phyloP scores from a whole-genome alignment of 2,888 invertebrate species.

The Tryphoninae sp. region DNA sequence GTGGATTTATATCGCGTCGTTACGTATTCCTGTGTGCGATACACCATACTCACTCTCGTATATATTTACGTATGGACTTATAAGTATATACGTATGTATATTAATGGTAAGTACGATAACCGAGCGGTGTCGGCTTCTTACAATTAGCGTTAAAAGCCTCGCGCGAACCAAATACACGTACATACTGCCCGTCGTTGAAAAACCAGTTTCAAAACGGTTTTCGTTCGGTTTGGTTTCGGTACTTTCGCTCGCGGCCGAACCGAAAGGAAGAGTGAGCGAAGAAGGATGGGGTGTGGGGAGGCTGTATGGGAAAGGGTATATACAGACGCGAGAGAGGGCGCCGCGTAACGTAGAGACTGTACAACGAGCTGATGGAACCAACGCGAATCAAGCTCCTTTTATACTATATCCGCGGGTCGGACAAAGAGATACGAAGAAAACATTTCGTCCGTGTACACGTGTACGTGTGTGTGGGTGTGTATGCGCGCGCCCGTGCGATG shows the following conservation, averaged over 20 bases:
- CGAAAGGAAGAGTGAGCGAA: slow-evolving; percentile 76
- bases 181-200: slow-evolving; percentile 70
- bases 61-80: neutral
- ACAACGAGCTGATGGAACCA: slow-evolving; percentile 52
- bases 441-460: neutral
- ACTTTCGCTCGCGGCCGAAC: slow-evolving; percentile 76
- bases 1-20: no score
- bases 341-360: slow-evolving; percentile 53
- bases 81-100: slow-evolving; percentile 5
- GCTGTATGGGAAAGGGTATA: slow-evolving; percentile 13
- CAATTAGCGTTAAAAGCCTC: slow-evolving; percentile 25
- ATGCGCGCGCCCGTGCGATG: slow-evolving; percentile 4
- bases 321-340: slow-evolving; percentile 14
- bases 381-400: slow-evolving; percentile 9
- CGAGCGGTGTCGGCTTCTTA: slow-evolving; percentile 15
- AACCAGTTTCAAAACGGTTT: slow-evolving; percentile 75
- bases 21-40: no score
- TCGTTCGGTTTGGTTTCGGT: slow-evolving; percentile 70
- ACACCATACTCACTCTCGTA: neutral
- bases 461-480: neutral
- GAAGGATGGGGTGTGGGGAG: slow-evolving; percentile 8
- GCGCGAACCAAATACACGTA: slow-evolving; percentile 13
- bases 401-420: slow-evolving; percentile 9
- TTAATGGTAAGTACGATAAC: slow-evolving; percentile 40
- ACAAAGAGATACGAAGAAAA: neutral